Conservation (phyloP, 2,113 vertebrate genomes). For the Xenotilapia leptura region DNA sequence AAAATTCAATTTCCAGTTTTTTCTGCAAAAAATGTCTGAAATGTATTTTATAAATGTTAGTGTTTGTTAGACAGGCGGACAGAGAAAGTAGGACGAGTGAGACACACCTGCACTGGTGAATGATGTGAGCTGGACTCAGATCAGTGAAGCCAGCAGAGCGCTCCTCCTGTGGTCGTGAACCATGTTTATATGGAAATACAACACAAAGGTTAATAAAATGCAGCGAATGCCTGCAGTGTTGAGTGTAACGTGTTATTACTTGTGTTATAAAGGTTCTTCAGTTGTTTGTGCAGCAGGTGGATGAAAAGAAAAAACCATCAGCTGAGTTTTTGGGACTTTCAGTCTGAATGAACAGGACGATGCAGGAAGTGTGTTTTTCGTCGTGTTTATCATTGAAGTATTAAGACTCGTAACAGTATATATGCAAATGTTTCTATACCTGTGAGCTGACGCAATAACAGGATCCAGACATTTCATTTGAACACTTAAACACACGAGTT, state of each 20-base stretch:
- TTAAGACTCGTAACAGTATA: neutral
- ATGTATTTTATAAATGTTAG: neutral
- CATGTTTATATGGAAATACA: fast-evolving
- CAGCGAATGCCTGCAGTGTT: neutral
- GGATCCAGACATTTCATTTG: fast-evolving
- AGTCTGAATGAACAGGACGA: neutral
- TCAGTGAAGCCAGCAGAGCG: neutral
- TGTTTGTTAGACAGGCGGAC: neutral
- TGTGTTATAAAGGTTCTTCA: neutral
- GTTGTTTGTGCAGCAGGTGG: neutral
- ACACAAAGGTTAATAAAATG: neutral
- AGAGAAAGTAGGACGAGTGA: neutral
- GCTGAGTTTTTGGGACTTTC: neutral
- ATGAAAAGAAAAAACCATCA: neutral
- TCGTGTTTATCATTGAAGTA: neutral
- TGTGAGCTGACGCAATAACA: neutral
- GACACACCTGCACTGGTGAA: neutral
- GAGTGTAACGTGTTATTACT: neutral
- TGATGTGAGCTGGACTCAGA: neutral
- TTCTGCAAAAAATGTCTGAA: neutral
- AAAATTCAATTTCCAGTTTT: neutral
- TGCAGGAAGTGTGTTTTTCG: neutral
- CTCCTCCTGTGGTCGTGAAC: neutral
- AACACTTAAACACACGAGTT: neutral
- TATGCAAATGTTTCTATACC: neutral